These are phyloP conservation scores for Mormyrus proboscirostris DNA, from an alignment of 2,797 vertebrate species.

Conservation along the genomic window DNA sequence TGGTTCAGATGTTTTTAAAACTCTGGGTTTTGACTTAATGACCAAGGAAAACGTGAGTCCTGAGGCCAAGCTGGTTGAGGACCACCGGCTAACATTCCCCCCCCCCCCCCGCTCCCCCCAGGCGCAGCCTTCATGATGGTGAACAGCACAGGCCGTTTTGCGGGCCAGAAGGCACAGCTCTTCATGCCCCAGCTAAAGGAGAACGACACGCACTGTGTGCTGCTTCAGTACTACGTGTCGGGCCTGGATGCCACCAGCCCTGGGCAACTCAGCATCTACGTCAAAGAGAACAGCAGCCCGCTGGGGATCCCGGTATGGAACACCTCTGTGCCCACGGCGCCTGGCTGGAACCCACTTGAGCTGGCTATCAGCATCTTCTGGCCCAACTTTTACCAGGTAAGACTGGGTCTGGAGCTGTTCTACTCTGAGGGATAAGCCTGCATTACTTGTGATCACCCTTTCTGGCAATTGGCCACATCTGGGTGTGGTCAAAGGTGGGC, in stretches of 20 bases:
- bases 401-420: not conserved
- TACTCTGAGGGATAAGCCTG: not conserved
- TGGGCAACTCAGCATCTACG: slow-evolving; percentile 75
- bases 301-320: slow-evolving; percentile 82
- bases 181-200: slow-evolving; percentile 82
- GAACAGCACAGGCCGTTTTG: slow-evolving; percentile 72
- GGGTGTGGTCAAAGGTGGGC: not conserved
- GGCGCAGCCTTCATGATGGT: slow-evolving; percentile 82
- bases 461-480: not conserved
- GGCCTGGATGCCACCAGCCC: slow-evolving; percentile 71
- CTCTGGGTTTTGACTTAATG: not conserved
- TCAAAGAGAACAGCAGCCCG: slow-evolving; percentile 82
- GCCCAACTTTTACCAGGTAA: slow-evolving; percentile 93
- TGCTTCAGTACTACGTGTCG: slow-evolving; percentile 79
- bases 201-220: slow-evolving; percentile 91
- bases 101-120: slow-evolving; percentile 35
- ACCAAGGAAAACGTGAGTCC: not conserved
- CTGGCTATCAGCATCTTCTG: slow-evolving; percentile 93
- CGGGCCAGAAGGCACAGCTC: slow-evolving; percentile 75
- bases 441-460: not conserved
- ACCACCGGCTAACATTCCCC: not conserved
- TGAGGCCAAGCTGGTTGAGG: not conserved
- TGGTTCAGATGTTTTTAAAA: not conserved
- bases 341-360: slow-evolving; percentile 80
- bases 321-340: slow-evolving; percentile 66